Evolutionary conservation across 2,888 invertebrate species (phyloP), one percentile per base, ranked within the genome.

Genomic region (Bhutanitis thaidina): DNA sequence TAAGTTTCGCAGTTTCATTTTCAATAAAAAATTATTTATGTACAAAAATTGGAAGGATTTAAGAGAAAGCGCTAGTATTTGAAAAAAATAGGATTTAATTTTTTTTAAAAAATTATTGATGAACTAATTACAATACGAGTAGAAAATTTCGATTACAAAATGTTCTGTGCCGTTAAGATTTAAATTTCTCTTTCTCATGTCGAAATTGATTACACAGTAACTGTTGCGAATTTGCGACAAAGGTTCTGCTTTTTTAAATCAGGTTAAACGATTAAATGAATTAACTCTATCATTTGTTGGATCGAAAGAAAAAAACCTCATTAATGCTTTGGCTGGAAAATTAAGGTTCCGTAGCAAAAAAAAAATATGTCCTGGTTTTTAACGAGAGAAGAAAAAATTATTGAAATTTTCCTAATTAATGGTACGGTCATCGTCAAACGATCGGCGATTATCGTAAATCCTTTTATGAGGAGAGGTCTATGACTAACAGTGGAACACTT

Each of bases 261-360:
- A 49, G 53, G 53, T 55, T 55, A 55, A 55, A 46, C 53, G 57
- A 55, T 55, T 57, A 54, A 53, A 13, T 49, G 47, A 53, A 57
- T 55, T 53, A 54, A 53, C 54, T 43, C 20, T 25, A 40, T 30
- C 46, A 30, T 51, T 41, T 47, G 49, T 55, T 47, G 55, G 30
- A 53, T 53, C 51, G 57, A 57, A 57, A 52, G 46, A 34, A 43
- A 43, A 40, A 44, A n/a, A 45, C 36, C 30, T 51, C 40, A 40
- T 39, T 45, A 45, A 40, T 45, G 29, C 16, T 39, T 39, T 44
- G 35, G 30, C 15, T 40, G 27, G 29, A 36, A 44, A 45, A 36
- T 45, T 37, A 16, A 16, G 36, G 5, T 12, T 32, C 20, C 16
- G 35, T 13, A 14, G 13, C 10, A 20, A 45, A 51, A 45, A 45